Evolutionary conservation across 1,140 invertebrate genomes (phyloP).

Genomic region (Armadillidium nasatum): DNA sequence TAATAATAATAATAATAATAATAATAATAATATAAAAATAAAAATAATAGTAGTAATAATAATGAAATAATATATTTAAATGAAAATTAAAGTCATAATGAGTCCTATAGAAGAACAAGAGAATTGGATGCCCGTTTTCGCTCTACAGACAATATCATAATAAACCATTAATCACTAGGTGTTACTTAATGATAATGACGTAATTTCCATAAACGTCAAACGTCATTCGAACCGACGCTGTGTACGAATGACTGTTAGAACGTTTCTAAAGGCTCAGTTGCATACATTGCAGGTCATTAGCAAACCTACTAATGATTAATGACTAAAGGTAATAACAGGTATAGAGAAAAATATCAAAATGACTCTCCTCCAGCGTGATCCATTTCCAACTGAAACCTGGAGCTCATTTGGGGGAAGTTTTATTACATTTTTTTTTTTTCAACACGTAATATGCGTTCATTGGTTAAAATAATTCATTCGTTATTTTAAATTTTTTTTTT

Average conservation of each 20-base stretch:
- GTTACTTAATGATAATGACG: background rate
- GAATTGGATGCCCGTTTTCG: background rate
- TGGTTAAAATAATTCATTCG: no score
- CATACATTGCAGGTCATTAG: slow-evolving; percentile 5
- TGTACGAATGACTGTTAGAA: background rate
- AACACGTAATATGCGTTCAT: no score
- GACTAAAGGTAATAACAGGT: slow-evolving; percentile 2
- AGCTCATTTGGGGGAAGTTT: no score
- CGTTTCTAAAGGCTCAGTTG: background rate
- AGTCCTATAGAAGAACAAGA: background rate
- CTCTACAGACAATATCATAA: background rate
- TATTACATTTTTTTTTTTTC: no score
- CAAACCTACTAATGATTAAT: slow-evolving; percentile 8
- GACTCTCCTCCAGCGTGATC: background rate
- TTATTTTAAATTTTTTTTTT: no score
- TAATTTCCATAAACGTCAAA: slow-evolving; percentile 13
- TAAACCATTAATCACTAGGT: background rate
- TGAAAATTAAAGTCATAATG: slow-evolving; percentile 3
- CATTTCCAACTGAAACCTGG: no score
- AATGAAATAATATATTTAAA: background rate
- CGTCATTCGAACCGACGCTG: background rate
- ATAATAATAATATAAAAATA: background rate
- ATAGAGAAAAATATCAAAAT: background rate
- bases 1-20: background rate
- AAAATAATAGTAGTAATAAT: background rate